Conservation (phyloP, 2,888 invertebrate species). For the Thymelicus lineola region DNA sequence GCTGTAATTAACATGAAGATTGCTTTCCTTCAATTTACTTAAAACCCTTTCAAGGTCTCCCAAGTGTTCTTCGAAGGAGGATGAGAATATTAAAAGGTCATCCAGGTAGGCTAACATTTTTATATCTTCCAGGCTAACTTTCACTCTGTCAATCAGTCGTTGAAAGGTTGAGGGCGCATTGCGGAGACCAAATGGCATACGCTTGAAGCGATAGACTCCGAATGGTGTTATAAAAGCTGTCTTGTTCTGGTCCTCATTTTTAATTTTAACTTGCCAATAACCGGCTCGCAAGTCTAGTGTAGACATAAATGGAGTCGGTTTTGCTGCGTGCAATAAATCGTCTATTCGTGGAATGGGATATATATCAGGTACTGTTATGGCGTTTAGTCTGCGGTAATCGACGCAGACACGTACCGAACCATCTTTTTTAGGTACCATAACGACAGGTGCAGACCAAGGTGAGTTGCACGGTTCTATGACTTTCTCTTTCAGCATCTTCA, state of each 20-base stretch:
- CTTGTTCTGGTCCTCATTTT: conserved; percentile 50
- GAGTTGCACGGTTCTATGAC: conserved; percentile 56
- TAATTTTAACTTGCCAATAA: conserved; percentile 49
- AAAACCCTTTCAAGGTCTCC: conserved; percentile 45
- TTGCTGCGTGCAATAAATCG: conserved; percentile 51
- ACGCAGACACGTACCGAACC: conserved; percentile 53
- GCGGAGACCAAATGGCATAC: conserved; percentile 57
- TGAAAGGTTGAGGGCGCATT: conserved; percentile 56
- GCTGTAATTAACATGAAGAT: conserved; percentile 40
- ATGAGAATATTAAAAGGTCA: conserved; percentile 50
- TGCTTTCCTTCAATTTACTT: conserved; percentile 35
- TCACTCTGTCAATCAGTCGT: conserved; percentile 50
- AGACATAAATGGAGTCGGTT: conserved; percentile 47
- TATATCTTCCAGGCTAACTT: conserved; percentile 37
- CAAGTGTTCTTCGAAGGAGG: conserved; percentile 44
- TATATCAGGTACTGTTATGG: conserved; percentile 46
- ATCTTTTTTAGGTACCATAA: conserved; percentile 55
- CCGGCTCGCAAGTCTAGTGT: conserved; percentile 49
- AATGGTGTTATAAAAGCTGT: conserved; percentile 58
- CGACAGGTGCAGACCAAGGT: conserved; percentile 57
- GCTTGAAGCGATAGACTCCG: conserved; percentile 50
- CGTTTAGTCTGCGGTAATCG: conserved; percentile 52
- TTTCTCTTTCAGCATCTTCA: conserved; percentile 47
- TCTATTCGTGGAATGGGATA: conserved; percentile 65
- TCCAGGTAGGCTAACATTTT: conserved; percentile 49